A percentile compares a stretch with the other conserved stretches of the same genome.
Conservation (phyloP, 2,113 vertebrate genomes). For the Pao palembangensis region DNA sequence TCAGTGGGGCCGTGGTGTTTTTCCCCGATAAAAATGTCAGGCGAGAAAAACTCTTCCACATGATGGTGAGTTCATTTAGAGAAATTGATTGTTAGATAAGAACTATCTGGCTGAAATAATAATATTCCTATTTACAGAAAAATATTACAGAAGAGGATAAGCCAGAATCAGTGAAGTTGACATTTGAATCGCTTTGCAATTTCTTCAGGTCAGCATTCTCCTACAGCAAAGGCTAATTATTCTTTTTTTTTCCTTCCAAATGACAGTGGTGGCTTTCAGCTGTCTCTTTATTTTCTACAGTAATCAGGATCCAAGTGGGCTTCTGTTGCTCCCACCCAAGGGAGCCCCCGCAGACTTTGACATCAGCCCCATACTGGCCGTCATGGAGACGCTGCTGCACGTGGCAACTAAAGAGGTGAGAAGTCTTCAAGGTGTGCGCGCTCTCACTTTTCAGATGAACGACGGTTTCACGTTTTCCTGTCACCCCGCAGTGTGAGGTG, state of each 20-base stretch:
- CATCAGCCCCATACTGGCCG: conserved; percentile 80
- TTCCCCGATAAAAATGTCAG: conserved; percentile 88
- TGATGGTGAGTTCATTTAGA: conserved; percentile 81
- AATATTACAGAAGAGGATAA: conserved; percentile 89
- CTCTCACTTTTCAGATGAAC: neutral
- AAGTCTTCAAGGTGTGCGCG: neutral
- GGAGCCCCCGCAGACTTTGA: conserved; percentile 79
- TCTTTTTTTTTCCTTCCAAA: neutral
- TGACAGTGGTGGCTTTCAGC: neutral
- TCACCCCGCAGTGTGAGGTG: conserved; percentile 81
- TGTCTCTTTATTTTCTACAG: conserved; percentile 66
- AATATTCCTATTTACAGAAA: conserved; percentile 74
- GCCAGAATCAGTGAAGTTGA: conserved; percentile 86
- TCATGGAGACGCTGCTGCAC: conserved; percentile 87
- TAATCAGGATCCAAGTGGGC: conserved; percentile 89
- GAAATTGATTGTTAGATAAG: neutral
- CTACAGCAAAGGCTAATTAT: neutral
- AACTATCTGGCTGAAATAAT: neutral
- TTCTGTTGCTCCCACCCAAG: conserved; percentile 88
- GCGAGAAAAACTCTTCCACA: conserved; percentile 87
- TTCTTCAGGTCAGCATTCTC: conserved; percentile 86
- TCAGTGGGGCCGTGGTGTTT: conserved; percentile 92
- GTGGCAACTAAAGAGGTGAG: conserved; percentile 88
- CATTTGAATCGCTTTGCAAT: conserved; percentile 90
- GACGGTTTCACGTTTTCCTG: neutral